Base-by-base conservation (phyloP, 2,888 invertebrate genomes). In the Hololepta plana region DNA sequence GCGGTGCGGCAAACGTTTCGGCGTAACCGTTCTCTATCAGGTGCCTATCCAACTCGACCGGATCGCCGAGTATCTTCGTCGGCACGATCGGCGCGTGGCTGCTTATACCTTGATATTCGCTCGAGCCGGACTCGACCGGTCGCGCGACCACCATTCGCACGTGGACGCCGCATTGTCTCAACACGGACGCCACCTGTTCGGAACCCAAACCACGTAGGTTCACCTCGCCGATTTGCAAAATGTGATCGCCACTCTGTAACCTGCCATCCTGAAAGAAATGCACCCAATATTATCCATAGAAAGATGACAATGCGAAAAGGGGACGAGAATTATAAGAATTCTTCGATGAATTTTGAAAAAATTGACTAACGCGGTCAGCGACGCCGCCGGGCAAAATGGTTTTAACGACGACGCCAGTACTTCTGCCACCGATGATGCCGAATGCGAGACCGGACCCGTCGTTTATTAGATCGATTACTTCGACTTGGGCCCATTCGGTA, bases 161-260 rank as follows among this genome's bases (percentile, higher is more conserved):
- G 49, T 82, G 76, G 12, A 76, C 77, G 11, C 87, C 87, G 39
- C 85, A 81, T 59, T 88, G 87, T 10, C 88, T 67, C 39, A 90
- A 61, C 35, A 90, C 87, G 16, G 82, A 73, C 6, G 88, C 88
- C 26, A 85, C 84, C 58, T 87, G 85, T 57, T 98, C 96, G 24
- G 91, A 91, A 32, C 88, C 90, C 69, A 95, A 85, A 31, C 96
- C 95, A 27, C 93, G 74, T 39, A 96, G 67, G 59, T 90, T 91
- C 38, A 93, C 87, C 39, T 91, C 82, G 24, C 85, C 84, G 40
- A 87, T 85, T 60, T 96, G 95, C 41, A 98, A 66, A 44, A 98
- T 84, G 59, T 98, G 96, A 59, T 98, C 98, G 4, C 96, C 96
- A 55, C 91, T 84, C 55, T 87, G 88, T 37, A 98, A 65, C 27